Percentiles rank a stretch among this genome's conserved stretches.
Conservation (phyloP, 2,113 vertebrate genomes). For the Alouatta palliata region DNA sequence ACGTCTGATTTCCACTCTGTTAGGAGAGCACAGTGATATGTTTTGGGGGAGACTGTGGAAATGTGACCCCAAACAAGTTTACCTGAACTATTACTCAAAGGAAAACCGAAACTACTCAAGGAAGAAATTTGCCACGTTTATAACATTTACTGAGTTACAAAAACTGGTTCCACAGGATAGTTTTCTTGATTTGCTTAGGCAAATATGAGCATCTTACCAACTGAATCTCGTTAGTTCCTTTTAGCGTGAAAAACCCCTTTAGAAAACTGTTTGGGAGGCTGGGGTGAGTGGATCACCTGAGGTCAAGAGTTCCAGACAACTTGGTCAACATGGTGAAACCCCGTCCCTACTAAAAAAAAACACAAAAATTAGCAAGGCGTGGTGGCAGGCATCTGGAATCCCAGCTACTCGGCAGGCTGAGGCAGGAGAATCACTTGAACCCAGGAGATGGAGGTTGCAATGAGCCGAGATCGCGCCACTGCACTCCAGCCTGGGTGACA, state of each 20-base stretch:
- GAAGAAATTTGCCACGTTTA: not conserved
- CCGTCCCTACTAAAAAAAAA: too few relatives aligned
- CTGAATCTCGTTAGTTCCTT: not conserved
- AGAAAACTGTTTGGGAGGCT: not conserved
- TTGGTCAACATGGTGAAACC: too few relatives aligned
- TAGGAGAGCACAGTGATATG: not conserved
- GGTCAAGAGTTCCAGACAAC: too few relatives aligned
- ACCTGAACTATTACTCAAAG: not conserved
- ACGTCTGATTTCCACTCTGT: not conserved
- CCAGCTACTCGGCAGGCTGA: too few relatives aligned
- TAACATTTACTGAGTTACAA: not conserved
- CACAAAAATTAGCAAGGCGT: too few relatives aligned
- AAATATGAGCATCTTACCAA: not conserved
- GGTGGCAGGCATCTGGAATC: too few relatives aligned
- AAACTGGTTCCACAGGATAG: not conserved
- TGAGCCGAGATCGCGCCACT: too few relatives aligned
- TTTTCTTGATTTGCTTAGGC: conserved; percentile 30
- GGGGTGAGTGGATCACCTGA: too few relatives aligned
- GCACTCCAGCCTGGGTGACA: too few relatives aligned
- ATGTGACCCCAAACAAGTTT: not conserved
- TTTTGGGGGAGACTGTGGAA: not conserved
- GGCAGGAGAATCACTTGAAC: too few relatives aligned
- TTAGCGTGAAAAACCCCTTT: not conserved
- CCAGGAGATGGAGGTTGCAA: too few relatives aligned
- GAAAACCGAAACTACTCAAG: not conserved